These are phyloP conservation scores for Mustelus asterias DNA, from an alignment of 2,113 vertebrate genomes.

Conservation along the genomic window DNA sequence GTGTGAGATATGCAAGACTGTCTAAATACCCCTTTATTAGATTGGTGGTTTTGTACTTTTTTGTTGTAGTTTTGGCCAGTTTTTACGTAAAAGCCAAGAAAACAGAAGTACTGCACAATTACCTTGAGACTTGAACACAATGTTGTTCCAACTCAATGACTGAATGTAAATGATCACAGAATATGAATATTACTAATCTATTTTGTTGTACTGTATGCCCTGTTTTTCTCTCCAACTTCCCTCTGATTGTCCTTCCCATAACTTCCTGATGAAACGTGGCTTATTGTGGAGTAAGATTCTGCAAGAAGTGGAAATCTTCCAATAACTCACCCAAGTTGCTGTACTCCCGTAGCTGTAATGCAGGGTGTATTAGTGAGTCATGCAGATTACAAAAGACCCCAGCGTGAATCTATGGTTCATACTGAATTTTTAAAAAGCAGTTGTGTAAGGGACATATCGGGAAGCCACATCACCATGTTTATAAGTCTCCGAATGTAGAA, in stretches of 20 bases:
- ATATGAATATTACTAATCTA: constrained; percentile 29
- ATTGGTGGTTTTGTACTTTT: neutral
- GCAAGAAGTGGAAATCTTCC: neutral
- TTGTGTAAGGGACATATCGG: too few species aligned
- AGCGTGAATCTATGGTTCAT: neutral
- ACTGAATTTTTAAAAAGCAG: neutral
- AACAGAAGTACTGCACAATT: constrained; percentile 26
- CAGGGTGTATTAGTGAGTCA: neutral
- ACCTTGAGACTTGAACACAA: neutral
- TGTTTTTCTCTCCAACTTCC: neutral
- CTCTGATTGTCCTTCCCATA: neutral
- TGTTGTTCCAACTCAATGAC: neutral
- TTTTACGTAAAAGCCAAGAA: neutral
- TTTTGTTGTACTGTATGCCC: neutral
- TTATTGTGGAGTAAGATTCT: neutral
- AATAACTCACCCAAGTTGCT: neutral
- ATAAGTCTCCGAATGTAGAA: neutral
- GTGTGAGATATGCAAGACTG: constrained; percentile 2
- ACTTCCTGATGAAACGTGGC: constrained; percentile 1
- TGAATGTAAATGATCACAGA: neutral
- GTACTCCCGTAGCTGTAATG: neutral
- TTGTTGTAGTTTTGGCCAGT: neutral
- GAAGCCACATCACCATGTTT: neutral
- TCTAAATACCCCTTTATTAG: neutral
- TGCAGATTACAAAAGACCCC: neutral